Conservation (phyloP, 2,888 invertebrate genomes). For the Calliscelio sp. region DNA sequence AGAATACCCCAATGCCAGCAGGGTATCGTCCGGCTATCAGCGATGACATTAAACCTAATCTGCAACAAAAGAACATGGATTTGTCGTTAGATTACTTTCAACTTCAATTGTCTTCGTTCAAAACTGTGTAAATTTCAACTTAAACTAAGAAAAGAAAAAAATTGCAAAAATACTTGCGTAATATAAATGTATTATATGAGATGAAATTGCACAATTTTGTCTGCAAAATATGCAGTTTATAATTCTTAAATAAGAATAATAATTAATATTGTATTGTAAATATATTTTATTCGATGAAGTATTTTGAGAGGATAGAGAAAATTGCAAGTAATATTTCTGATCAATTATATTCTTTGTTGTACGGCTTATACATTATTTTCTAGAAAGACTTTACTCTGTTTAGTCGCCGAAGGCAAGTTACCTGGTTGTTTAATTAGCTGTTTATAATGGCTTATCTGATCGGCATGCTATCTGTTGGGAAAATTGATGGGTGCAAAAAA, state of each 20-base stretch:
- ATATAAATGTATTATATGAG: not conserved
- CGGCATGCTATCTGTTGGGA: constrained; percentile 26
- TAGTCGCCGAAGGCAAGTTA: constrained; percentile 33
- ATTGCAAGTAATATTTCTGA: not conserved
- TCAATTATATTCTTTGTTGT: constrained; percentile 3
- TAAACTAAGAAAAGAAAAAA: not conserved
- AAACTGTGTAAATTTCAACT: not conserved
- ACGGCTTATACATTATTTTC: constrained; percentile 6
- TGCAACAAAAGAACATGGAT: constrained; percentile 72
- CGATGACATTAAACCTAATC: constrained; percentile 84
- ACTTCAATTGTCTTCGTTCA: constrained; percentile 21
- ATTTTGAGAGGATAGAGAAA: not conserved
- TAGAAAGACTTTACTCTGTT: constrained; percentile 4
- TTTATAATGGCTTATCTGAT: constrained; percentile 38
- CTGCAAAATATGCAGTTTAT: too few relatives aligned
- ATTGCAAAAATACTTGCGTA: too few relatives aligned
- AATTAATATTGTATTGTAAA: not conserved
- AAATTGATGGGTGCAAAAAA: constrained; percentile 10
- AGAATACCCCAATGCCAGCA: constrained; percentile 83
- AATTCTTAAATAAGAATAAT: too few relatives aligned
- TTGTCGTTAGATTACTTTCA: constrained; percentile 52
- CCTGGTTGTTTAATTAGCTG: constrained; percentile 33
- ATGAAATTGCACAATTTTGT: too few relatives aligned
- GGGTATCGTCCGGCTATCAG: constrained; percentile 84
- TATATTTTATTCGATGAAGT: constrained; percentile 7